These are phyloP conservation scores for Leucophenga varia DNA, from an alignment of 1,140 invertebrate genomes.

Conservation along the genomic window DNA sequence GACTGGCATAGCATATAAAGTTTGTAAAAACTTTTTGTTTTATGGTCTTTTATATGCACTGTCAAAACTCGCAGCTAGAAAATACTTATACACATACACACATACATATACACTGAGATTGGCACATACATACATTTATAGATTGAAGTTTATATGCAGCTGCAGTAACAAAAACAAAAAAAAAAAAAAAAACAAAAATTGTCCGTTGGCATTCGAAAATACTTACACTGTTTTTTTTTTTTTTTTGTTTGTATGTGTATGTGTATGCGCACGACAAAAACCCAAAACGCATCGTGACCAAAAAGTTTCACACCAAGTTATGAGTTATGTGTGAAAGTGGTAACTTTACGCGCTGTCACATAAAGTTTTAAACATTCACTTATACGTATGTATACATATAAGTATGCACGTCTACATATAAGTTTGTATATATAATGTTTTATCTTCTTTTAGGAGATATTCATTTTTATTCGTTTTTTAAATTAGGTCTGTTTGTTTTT, in stretches of 20 bases:
- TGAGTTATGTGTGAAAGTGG: slow-evolving; percentile 52
- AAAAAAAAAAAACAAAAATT: slow-evolving; percentile 48
- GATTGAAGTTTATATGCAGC: slow-evolving; percentile 10
- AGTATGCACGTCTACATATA: too few relatives aligned
- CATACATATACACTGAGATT: not conserved
- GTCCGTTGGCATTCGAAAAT: slow-evolving; percentile 44
- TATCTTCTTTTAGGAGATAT: too few relatives aligned
- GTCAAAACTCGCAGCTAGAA: slow-evolving; percentile 45
- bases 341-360: slow-evolving; percentile 53
- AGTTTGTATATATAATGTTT: too few relatives aligned
- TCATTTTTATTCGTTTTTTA: too few relatives aligned
- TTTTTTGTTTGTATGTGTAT: too few relatives aligned
- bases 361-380: slow-evolving; percentile 31
- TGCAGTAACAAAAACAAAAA: slow-evolving; percentile 39
- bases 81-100: slow-evolving; percentile 12
- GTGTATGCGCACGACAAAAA: too few relatives aligned
- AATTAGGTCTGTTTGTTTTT: too few relatives aligned
- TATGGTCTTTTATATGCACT: slow-evolving; percentile 50
- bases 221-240: slow-evolving; percentile 42
- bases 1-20: slow-evolving; percentile 25
- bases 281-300: too few relatives aligned
- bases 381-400: too few relatives aligned
- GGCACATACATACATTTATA: too few relatives aligned
- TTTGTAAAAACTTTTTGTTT: slow-evolving; percentile 50
- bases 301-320: slow-evolving; percentile 50